Base-by-base conservation (phyloP, 2,113 vertebrate species). In the Carlito syrichta region DNA sequence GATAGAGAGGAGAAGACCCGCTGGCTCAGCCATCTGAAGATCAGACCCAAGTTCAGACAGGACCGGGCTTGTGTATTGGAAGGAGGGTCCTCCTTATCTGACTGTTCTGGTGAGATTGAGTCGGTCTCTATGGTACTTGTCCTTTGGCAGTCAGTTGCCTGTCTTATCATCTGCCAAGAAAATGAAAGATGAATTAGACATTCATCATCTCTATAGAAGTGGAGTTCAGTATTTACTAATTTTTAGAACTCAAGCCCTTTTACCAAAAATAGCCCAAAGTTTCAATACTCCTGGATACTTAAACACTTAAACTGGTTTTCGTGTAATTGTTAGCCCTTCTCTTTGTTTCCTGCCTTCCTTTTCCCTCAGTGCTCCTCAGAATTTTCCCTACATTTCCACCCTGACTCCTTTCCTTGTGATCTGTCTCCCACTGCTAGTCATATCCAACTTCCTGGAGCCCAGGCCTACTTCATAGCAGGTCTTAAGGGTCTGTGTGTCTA, bases 21-120 rank as follows among this genome's bases (percentile, higher is more conserved):
- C 27, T 45, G 69, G 56, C 96, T 78, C 17, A 98, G 86, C 93
- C 95, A 93, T 48, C 6, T 38, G 86, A 97, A 83, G 69, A 73
- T 22, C 27, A 74, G n/a, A 38, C 77, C 0, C 0, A 86, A 22
- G 43, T 95, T 89, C 27, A 94, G 91, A 19, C 90, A 92, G 84
- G 48, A 86, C 10, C 5, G 6, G 25, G 38, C 8, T 2, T 16
- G 50, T 14, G 14, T 69, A 9, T 25, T 9, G 23, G 87, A 78
- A 40, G 48, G 12, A 5, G 2, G 1, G 48, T 43, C 69, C 5
- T 88, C 54, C 40, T 77, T 1, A 32, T 56, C 91, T 0, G 1
- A 35, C 12, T 38, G 83, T 23, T 35, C 27, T 0, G 22, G 3
- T 8, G n/a, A 45, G 66, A 3, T 3, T 2, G 69, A 45, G 23